These are phyloP conservation scores for Prorops nasuta DNA, from an alignment of 1,140 invertebrate genomes.

Conservation along the genomic window DNA sequence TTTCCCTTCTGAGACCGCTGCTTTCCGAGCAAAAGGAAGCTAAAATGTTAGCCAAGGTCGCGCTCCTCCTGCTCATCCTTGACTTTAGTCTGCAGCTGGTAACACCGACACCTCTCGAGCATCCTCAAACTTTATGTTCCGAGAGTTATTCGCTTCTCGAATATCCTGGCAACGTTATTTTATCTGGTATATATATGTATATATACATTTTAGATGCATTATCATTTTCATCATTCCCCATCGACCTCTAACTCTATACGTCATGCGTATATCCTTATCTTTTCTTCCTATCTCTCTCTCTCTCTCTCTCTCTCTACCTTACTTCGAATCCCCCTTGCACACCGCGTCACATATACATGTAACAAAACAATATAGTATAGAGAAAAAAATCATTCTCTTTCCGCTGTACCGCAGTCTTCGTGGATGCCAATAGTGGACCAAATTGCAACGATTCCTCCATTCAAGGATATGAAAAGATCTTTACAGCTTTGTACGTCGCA, in stretches of 20 bases:
- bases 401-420: slow-evolving; percentile 49
- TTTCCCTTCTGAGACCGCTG: too few relatives aligned
- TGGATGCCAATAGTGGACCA: slow-evolving; percentile 48
- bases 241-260: neutral
- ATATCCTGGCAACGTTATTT: slow-evolving; percentile 40
- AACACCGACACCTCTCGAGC: too few relatives aligned
- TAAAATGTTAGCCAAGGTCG: slow-evolving; percentile 8
- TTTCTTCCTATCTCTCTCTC: neutral
- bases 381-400: too few relatives aligned
- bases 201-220: too few relatives aligned
- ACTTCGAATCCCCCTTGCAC: too few relatives aligned
- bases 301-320: too few relatives aligned
- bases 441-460: slow-evolving; percentile 48
- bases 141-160: slow-evolving; percentile 38
- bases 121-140: slow-evolving; percentile 20
- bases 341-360: too few relatives aligned
- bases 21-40: too few relatives aligned
- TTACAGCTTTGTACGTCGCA: slow-evolving; percentile 44
- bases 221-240: too few relatives aligned
- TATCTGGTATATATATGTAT: slow-evolving; percentile 38
- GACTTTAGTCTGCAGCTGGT: slow-evolving; percentile 10
- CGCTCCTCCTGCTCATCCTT: slow-evolving; percentile 14
- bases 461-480: slow-evolving; percentile 47
- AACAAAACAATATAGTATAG: too few relatives aligned
- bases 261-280: neutral